Base-by-base conservation (phyloP, 2,888 invertebrate genomes). In the Loripinus fragilis region DNA sequence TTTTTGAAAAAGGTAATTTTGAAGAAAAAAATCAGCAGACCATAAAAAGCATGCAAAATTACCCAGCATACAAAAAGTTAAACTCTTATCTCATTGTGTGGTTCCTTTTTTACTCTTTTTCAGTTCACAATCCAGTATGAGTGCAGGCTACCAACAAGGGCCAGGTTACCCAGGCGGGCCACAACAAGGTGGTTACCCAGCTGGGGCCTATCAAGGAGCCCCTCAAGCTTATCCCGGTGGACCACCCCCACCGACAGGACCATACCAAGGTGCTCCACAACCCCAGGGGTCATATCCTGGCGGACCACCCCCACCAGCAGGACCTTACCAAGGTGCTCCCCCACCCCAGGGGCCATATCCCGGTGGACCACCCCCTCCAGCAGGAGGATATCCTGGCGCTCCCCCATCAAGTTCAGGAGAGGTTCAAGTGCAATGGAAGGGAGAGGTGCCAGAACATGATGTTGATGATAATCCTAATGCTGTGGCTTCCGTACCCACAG, bases 381-480 rank as follows among this genome's bases (percentile, higher is more conserved):
- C 41, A 30, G 71, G 72, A 45, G 52, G 41, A 30, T n/a, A 64
- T 41, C 28, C 60, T 30, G 70, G 68, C 25, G 66, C n/a, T 3
- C 0, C 65, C n/a, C 71, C 77, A 35, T 70, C 48, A 20, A 70
- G 17, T 20, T 55, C 23, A 1, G 71, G 75, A 42, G 74, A 71
- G 10, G 75, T 80, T 25, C 81, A 76, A 55, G 74, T 81, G 20
- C 83, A 86, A 73, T 86, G 78, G 74, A 65, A 76, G 52, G 88
- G 86, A 15, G 86, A 86, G 30, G 83, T 85, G 74, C 87, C 87
- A 25, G 81, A 80, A 8, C 71, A 85, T 0, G 86, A 86, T 76
- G 79, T 85, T 7, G 81, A 83, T 38, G 85, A 86, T 45, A 80
- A 88, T 65, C 87, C 87, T 8, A 85, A 86, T 74, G 83, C 83